Conservation (phyloP, 2,797 vertebrate species). For the Peromyscus aztecus region DNA sequence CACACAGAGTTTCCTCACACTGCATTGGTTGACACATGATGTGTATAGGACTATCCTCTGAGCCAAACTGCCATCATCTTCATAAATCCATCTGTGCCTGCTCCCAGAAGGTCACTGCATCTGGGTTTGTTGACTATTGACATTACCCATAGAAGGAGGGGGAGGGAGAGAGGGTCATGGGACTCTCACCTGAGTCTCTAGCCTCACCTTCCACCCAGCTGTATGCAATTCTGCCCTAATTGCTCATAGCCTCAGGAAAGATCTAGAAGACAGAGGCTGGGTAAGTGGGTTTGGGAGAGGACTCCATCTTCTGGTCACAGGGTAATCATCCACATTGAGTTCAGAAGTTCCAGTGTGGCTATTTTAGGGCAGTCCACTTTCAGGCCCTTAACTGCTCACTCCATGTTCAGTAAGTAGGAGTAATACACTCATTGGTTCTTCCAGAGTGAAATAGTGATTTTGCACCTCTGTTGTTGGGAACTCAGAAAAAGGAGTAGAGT, state of each 20-base stretch:
- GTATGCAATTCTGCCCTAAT: neutral
- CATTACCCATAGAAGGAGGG: neutral
- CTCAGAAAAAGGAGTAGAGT: neutral
- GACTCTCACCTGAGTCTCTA: neutral
- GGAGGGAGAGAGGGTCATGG: neutral
- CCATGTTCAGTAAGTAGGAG: neutral
- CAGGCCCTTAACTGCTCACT: neutral
- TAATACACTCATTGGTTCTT: neutral
- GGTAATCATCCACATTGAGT: neutral
- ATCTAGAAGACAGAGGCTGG: neutral
- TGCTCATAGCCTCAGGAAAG: neutral
- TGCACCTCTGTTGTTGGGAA: too few species aligned
- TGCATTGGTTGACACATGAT: neutral
- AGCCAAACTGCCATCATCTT: neutral
- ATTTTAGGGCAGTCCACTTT: neutral
- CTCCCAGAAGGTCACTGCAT: neutral
- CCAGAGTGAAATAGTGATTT: neutral
- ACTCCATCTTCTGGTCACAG: neutral
- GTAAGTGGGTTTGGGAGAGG: neutral
- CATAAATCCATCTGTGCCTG: neutral
- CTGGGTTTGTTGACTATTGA: neutral
- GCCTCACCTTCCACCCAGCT: neutral
- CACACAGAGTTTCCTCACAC: neutral
- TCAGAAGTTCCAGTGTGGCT: too few species aligned
- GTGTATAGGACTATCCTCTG: neutral